These are phyloP conservation scores for Myxocyprinus asiaticus DNA, from an alignment of 2,113 vertebrate species.

Conservation along the genomic window DNA sequence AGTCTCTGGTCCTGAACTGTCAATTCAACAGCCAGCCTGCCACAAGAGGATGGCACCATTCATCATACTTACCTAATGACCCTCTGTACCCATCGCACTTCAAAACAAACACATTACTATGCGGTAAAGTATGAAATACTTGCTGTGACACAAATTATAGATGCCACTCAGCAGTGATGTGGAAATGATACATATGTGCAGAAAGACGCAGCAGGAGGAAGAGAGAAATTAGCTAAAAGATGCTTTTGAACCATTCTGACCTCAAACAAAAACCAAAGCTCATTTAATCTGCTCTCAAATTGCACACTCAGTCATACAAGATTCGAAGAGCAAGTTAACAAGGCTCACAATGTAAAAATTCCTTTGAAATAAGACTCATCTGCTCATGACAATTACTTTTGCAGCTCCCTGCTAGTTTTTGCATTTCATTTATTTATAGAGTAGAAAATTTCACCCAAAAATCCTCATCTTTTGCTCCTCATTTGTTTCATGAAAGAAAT, in stretches of 20 bases:
- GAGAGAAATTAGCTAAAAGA: background rate
- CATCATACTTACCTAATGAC: background rate
- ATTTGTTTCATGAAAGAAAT: no score
- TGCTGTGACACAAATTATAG: slow-evolving; percentile 44
- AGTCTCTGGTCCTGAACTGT: slow-evolving; percentile 54
- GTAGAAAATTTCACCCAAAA: no score
- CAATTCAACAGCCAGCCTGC: slow-evolving; percentile 28
- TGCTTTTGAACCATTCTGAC: slow-evolving; percentile 45
- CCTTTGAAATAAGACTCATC: no score
- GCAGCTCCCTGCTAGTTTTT: no score
- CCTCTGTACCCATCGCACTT: background rate
- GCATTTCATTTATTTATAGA: no score
- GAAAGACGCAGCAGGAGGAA: slow-evolving; percentile 39
- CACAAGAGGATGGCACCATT: slow-evolving; percentile 18
- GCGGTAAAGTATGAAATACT: slow-evolving; percentile 33
- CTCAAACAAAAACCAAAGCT: slow-evolving; percentile 28
- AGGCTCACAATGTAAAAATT: slow-evolving; percentile 32
- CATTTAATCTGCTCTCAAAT: slow-evolving; percentile 48
- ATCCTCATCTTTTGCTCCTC: no score
- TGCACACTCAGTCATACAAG: slow-evolving; percentile 48
- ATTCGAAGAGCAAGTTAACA: slow-evolving; percentile 38
- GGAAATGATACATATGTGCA: background rate
- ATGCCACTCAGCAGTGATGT: slow-evolving; percentile 32
- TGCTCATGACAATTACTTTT: no score
- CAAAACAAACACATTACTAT: slow-evolving; percentile 46